Conservation (phyloP, 2,113 vertebrate genomes). For the Lamprotornis superbus region DNA sequence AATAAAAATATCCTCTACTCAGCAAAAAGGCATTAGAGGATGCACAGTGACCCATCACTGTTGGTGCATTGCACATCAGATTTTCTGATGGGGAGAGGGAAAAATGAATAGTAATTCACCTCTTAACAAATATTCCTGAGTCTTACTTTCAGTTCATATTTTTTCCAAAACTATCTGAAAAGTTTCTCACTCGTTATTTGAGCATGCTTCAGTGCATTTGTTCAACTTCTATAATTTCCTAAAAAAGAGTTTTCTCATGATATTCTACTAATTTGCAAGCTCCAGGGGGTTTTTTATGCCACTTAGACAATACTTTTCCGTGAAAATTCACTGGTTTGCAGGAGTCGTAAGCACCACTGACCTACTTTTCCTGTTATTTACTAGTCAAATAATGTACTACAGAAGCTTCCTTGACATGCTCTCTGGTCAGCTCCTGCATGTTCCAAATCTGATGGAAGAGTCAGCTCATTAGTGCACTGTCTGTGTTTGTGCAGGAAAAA, state of each 20-base stretch:
- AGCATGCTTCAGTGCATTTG: neutral
- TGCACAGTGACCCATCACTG: neutral
- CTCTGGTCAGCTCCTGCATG: conserved; percentile 37
- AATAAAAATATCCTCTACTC: neutral
- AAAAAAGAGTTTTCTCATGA: neutral
- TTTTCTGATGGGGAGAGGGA: neutral
- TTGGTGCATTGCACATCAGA: neutral
- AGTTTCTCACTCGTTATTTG: neutral
- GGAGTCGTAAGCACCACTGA: neutral
- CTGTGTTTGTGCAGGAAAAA: conserved; percentile 50
- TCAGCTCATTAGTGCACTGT: conserved; percentile 61
- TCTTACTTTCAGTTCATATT: neutral
- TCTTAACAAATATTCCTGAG: neutral
- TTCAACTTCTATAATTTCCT: neutral
- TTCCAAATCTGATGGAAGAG: conserved; percentile 49
- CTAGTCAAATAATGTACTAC: conserved; percentile 23
- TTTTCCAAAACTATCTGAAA: neutral
- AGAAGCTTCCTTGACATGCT: conserved; percentile 25
- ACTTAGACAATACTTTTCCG: neutral
- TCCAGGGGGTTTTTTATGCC: neutral
- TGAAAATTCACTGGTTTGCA: conserved; percentile 6
- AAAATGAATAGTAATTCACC: neutral
- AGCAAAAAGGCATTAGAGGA: neutral
- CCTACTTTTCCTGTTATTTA: conserved; percentile 63
- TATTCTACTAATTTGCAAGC: neutral